phyloP scores from a whole-genome alignment of 2,797 vertebrate species.

The Cephalopachus bancanus region DNA sequence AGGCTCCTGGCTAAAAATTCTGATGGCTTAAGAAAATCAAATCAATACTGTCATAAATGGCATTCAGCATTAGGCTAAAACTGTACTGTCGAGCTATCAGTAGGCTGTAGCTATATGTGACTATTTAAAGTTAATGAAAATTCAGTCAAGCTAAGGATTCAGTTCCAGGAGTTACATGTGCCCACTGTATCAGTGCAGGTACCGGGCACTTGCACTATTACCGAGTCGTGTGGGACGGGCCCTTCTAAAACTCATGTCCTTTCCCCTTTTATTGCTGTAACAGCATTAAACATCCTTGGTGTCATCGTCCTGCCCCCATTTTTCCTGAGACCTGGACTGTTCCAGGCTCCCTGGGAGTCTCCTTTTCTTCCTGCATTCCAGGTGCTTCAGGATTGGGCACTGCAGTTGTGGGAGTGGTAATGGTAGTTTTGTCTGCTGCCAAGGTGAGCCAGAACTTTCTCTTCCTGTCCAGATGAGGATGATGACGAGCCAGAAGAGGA shows the following conservation, averaged over 20 bases:
- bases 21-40: not conserved
- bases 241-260: not conserved
- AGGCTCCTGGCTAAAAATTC: slow-evolving; percentile 17
- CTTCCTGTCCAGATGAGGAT: slow-evolving; percentile 87
- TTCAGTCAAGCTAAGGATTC: not conserved
- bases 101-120: not conserved
- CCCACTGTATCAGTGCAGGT: fast-evolving
- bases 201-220: not conserved
- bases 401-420: fast-evolving
- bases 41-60: not conserved
- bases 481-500: slow-evolving; percentile 93
- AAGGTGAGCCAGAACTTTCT: slow-evolving; percentile 8
- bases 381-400: not conserved
- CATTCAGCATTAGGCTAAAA: not conserved
- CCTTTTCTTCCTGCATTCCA: too few species aligned
- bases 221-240: not conserved
- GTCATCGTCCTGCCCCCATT: not conserved
- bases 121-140: slow-evolving; percentile 39
- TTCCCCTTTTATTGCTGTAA: not conserved
- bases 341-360: not conserved
- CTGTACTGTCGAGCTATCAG: not conserved
- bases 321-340: not conserved
- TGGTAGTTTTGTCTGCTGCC: not conserved
- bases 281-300: not conserved
- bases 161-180: not conserved